These are phyloP conservation scores for Oxystoma pomonae DNA, from an alignment of 2,888 invertebrate species.

Conservation along the genomic window DNA sequence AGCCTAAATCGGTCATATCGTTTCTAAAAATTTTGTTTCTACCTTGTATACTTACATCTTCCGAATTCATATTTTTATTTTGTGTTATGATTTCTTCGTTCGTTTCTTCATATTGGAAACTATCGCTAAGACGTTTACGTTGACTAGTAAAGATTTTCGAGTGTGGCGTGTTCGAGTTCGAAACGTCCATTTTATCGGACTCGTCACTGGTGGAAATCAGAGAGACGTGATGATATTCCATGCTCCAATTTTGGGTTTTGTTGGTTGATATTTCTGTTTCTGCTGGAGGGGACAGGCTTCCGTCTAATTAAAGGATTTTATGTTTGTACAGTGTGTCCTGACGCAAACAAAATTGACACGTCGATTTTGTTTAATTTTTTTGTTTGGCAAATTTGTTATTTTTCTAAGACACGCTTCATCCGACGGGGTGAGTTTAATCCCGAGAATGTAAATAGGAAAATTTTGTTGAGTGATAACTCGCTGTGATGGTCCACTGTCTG, in stretches of 20 bases:
- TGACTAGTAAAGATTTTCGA: constrained; percentile 42
- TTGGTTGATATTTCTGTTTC: constrained; percentile 13
- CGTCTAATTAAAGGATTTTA: too few species aligned
- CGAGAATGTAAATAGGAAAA: too few species aligned
- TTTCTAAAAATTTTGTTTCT: constrained; percentile 30
- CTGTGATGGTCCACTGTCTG: too few species aligned
- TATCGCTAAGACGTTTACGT: constrained; percentile 45
- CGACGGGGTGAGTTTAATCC: too few species aligned
- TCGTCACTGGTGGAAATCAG: constrained; percentile 22
- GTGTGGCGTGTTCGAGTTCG: constrained; percentile 41
- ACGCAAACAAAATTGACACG: too few species aligned
- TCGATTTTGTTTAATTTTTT: too few species aligned
- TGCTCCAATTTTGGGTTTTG: constrained; percentile 41
- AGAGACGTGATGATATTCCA: constrained; percentile 43
- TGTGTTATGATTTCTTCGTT: constrained; percentile 20
- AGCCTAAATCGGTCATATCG: constrained; percentile 39
- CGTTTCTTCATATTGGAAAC: constrained; percentile 39
- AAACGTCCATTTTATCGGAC: constrained; percentile 39
- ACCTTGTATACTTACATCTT: constrained; percentile 21
- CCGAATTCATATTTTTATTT: constrained; percentile 22
- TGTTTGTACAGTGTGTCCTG: too few species aligned
- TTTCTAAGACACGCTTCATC: too few species aligned
- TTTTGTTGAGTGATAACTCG: too few species aligned
- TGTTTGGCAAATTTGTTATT: too few species aligned
- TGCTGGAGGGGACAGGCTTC: constrained; percentile 14